These are phyloP conservation scores for Acrobasis consociella DNA, from an alignment of 2,888 invertebrate genomes.

Conservation along the genomic window DNA sequence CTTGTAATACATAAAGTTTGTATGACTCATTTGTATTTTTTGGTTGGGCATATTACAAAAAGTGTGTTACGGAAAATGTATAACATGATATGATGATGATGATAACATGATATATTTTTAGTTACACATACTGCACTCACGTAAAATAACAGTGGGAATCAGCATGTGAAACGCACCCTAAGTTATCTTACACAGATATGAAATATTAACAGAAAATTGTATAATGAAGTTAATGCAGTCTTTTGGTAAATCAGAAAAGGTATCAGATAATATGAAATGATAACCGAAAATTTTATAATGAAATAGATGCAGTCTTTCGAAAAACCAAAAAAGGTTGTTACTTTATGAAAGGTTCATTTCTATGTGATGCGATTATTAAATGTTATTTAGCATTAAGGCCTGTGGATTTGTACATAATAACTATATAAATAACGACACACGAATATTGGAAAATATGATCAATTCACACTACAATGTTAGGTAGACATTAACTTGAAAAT, in stretches of 20 bases:
- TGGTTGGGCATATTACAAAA: no score
- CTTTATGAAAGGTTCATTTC: constrained; percentile 3
- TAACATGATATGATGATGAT: no score
- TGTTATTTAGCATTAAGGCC: constrained; percentile 19
- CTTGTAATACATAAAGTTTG: neutral
- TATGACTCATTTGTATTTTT: neutral
- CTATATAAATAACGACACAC: constrained; percentile 27
- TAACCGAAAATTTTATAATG: neutral
- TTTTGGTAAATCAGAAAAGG: constrained; percentile 14
- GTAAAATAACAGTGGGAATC: neutral
- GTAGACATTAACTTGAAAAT: neutral
- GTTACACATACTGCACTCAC: neutral
- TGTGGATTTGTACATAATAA: constrained; percentile 28
- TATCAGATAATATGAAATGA: constrained; percentile 3
- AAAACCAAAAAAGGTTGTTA: constrained; percentile 15
- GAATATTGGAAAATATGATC: neutral
- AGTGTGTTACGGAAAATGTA: no score
- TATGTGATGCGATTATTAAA: constrained; percentile 7
- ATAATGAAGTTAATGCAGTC: constrained; percentile 10
- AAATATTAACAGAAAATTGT: neutral
- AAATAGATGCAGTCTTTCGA: constrained; percentile 11
- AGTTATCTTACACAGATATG: neutral
- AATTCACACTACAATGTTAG: neutral
- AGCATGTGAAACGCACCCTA: neutral
- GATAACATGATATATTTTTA: no score